These are phyloP conservation scores for Entomyzon cyanotis DNA, from an alignment of 2,113 vertebrate genomes.

Conservation along the genomic window DNA sequence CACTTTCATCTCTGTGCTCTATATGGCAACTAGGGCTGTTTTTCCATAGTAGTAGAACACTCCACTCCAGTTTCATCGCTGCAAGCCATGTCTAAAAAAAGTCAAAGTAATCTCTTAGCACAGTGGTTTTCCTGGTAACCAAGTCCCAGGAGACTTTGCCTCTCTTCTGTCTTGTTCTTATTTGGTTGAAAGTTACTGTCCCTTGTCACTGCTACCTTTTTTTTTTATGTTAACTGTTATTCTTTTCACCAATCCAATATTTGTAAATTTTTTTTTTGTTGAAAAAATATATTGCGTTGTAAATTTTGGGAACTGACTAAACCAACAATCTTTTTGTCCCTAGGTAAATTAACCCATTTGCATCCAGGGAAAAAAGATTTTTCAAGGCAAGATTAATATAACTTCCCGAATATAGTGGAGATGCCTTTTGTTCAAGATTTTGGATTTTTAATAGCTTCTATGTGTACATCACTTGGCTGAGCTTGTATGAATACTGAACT, in stretches of 20 bases:
- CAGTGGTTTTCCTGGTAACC: not conserved
- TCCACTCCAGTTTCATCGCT: not conserved
- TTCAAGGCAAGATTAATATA: not conserved
- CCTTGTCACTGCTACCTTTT: not conserved
- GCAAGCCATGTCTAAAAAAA: not conserved
- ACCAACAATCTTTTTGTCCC: not conserved
- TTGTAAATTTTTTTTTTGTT: not conserved
- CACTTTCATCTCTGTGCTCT: not conserved
- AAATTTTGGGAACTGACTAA: not conserved
- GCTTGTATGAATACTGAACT: not conserved
- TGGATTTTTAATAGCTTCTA: not conserved
- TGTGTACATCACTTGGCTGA: fast-evolving
- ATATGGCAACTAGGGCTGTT: not conserved
- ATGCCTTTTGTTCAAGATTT: not conserved
- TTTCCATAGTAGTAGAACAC: not conserved
- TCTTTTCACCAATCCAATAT: not conserved
- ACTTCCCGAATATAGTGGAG: not conserved
- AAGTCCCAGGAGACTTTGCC: not conserved
- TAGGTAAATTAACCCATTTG: not conserved
- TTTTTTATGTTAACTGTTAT: not conserved
- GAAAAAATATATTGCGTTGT: not conserved
- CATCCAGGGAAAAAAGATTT: not conserved
- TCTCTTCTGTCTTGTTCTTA: not conserved
- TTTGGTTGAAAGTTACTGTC: not conserved
- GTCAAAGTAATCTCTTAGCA: not conserved